phyloP scores from a whole-genome alignment of 2,888 invertebrate genomes.

The Athetis lepigone region DNA sequence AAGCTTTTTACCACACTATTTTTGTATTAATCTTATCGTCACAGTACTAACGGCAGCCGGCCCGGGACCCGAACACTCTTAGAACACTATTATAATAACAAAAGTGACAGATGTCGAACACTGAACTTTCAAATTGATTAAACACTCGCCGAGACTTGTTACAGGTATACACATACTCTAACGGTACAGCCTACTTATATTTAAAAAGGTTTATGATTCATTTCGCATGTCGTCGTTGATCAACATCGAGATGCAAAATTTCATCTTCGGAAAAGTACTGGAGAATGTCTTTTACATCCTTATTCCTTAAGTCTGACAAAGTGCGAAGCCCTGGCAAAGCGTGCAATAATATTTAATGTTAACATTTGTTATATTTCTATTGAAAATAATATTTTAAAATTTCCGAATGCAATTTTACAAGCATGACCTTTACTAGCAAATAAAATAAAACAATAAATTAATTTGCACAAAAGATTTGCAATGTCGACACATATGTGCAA shows the following conservation, averaged over 20 bases:
- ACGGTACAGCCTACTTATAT: slow-evolving; percentile 72
- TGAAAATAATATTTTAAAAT: slow-evolving; percentile 12
- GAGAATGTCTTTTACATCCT: slow-evolving; percentile 47
- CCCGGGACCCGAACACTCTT: slow-evolving; percentile 26
- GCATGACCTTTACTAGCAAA: not conserved
- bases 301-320: slow-evolving; percentile 6
- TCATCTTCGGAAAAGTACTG: slow-evolving; percentile 56
- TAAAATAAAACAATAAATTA: slow-evolving; percentile 7
- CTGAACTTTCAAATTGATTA: slow-evolving; percentile 63
- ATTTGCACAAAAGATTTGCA: slow-evolving; percentile 21
- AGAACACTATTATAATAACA: slow-evolving; percentile 33
- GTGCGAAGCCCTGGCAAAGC: not conserved
- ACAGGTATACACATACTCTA: slow-evolving; percentile 55
- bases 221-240: slow-evolving; percentile 55
- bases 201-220: slow-evolving; percentile 65
- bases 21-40: slow-evolving; percentile 38
- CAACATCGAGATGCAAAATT: slow-evolving; percentile 56
- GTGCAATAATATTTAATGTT: slow-evolving; percentile 4
- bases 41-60: slow-evolving; percentile 50
- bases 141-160: slow-evolving; percentile 50
- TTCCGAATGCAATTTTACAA: no score
- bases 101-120: slow-evolving; percentile 64
- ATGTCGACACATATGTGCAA: slow-evolving; percentile 12
- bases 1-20: slow-evolving; percentile 31
- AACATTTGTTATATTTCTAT: slow-evolving; percentile 4